phyloP scores from a whole-genome alignment of 2,113 vertebrate genomes.

The Gyps fulvus region DNA sequence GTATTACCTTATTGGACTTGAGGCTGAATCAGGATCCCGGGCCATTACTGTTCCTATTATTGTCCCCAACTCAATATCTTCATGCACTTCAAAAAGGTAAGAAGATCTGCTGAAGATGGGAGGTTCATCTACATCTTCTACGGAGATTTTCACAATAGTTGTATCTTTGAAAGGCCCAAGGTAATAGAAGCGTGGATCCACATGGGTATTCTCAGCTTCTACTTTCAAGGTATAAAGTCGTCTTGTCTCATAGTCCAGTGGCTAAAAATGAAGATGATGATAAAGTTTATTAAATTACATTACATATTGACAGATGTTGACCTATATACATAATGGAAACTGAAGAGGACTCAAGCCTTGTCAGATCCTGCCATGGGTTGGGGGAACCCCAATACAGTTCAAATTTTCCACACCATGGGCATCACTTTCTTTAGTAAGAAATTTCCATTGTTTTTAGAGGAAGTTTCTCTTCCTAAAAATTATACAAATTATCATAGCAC shows the following conservation, averaged over 20 bases:
- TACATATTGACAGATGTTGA: not conserved
- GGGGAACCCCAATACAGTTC: not conserved
- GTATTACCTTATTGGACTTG: slow-evolving; percentile 75
- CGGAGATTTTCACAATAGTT: slow-evolving; percentile 79
- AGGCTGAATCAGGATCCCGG: slow-evolving; percentile 77
- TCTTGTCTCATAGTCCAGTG: slow-evolving; percentile 79
- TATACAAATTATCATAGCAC: not conserved
- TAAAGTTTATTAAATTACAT: not conserved
- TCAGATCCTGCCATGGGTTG: not conserved
- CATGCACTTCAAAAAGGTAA: slow-evolving; percentile 82
- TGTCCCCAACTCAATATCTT: slow-evolving; percentile 80
- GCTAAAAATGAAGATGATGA: slow-evolving; percentile 50
- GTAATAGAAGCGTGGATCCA: slow-evolving; percentile 82
- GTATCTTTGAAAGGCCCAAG: slow-evolving; percentile 83
- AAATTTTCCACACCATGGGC: not conserved
- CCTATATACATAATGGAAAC: not conserved
- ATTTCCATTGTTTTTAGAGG: not conserved
- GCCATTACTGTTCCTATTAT: slow-evolving; percentile 83
- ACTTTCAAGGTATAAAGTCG: slow-evolving; percentile 79
- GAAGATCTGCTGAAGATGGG: slow-evolving; percentile 79
- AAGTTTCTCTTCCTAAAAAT: not conserved
- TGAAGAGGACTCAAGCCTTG: not conserved
- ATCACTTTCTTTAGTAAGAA: not conserved
- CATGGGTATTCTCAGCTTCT: slow-evolving; percentile 79
- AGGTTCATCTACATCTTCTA: slow-evolving; percentile 81